Conservation (phyloP, 2,797 vertebrate species). For the Ctenosaura bakeri region DNA sequence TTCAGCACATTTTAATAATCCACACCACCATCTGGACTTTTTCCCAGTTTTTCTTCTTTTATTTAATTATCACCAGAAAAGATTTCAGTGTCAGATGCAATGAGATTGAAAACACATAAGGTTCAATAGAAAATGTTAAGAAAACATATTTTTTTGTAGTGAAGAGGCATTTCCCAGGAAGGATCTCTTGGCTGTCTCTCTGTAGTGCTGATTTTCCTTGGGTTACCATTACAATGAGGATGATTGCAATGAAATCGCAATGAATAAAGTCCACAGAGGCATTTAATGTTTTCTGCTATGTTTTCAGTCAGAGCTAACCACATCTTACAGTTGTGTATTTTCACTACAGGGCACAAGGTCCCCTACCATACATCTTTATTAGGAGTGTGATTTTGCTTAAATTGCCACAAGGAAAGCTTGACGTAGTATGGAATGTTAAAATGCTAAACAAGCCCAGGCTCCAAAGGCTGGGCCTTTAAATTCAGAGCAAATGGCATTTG, state of each 20-base stretch:
- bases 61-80: neutral
- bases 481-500: slow-evolving; percentile 51
- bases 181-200: neutral
- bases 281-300: slow-evolving; percentile 36
- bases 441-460: slow-evolving; percentile 37
- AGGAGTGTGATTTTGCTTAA: slow-evolving; percentile 56
- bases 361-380: slow-evolving; percentile 61
- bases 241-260: slow-evolving; percentile 42
- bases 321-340: neutral
- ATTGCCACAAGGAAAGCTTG: slow-evolving; percentile 44
- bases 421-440: slow-evolving; percentile 47
- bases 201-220: slow-evolving; percentile 30
- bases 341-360: neutral
- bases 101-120: neutral
- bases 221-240: slow-evolving; percentile 32
- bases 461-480: slow-evolving; percentile 1
- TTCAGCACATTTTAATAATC: neutral
- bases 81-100: neutral
- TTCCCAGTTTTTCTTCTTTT: neutral
- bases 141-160: slow-evolving; percentile 16
- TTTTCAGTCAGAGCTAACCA: slow-evolving; percentile 30
- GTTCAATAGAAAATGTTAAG: neutral
- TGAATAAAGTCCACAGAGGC: slow-evolving; percentile 44
- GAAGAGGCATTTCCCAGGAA: slow-evolving; percentile 18
- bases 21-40: neutral